Evolutionary conservation across 2,888 invertebrate genomes (phyloP).

Genomic region (Lymantria monacha): DNA sequence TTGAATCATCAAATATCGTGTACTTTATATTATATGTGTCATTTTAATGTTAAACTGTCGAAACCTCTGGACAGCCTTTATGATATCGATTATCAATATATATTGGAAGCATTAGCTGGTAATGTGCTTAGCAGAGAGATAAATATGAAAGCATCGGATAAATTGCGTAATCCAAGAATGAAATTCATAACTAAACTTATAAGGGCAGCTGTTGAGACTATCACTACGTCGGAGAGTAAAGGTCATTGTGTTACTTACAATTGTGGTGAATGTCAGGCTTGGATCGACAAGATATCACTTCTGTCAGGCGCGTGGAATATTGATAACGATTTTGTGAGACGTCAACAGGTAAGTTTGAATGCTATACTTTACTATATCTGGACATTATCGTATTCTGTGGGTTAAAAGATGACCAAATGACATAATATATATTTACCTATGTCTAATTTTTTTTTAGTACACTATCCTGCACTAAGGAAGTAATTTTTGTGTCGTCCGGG

Average conservation of each 20-base stretch:
- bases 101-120: conserved; percentile 73
- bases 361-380: too few relatives aligned
- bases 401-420: too few relatives aligned
- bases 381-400: too few relatives aligned
- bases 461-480: too few relatives aligned
- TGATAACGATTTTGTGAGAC: conserved; percentile 86
- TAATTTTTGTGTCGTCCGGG: too few relatives aligned
- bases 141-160: conserved; percentile 85
- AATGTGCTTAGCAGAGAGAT: conserved; percentile 76
- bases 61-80: conserved; percentile 90
- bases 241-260: conserved; percentile 69
- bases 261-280: conserved; percentile 71
- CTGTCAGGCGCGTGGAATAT: conserved; percentile 90
- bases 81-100: conserved; percentile 86
- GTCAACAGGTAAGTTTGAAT: conserved; percentile 88
- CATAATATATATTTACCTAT: too few relatives aligned
- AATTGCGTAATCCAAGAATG: conserved; percentile 85
- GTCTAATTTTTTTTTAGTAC: too few relatives aligned
- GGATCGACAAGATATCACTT: conserved; percentile 88
- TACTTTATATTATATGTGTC: conserved; percentile 89
- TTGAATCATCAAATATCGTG: conserved; percentile 91
- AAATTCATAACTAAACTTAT: conserved; percentile 89
- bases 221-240: conserved; percentile 82
- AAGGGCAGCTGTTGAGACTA: conserved; percentile 87
- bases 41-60: conserved; percentile 87